Base-by-base conservation (phyloP, 2,113 vertebrate species). In the Pagrus major region DNA sequence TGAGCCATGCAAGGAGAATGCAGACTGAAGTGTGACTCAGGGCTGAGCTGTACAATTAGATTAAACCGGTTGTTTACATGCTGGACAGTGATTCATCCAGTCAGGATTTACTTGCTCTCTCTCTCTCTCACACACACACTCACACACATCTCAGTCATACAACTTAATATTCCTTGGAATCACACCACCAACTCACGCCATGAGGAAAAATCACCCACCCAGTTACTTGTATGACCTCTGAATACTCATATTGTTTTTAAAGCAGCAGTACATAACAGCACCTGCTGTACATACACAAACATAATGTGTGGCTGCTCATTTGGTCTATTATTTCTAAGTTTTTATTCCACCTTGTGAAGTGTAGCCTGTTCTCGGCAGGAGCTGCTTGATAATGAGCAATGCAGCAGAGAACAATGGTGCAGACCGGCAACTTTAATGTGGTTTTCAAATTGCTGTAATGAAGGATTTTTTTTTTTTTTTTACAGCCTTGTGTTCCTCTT, bases 21-120 rank as follows among this genome's bases (percentile, higher is more conserved):
- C 73, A 67, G 47, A 18, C 51, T 35, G 11, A 4, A 72, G 54
- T 65, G 79, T 94, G 93, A 94, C 72, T 94, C 92, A 92, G 80
- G 60, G 46, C 83, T 78, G 82, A 90, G 69, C 60, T 39, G 76
- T 55, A 58, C 69, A 58, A 71, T 83, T 76, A 41, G 56, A 83
- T 91, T 84, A 72, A 83, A 78, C 47, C 58, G 31, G 29, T 80
- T 82, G 78, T 85, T 92, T 89, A 72, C 81, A 58, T 79, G 52
- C 73, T 66, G 49, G 58, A 64, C 7, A 3, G 41, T 89, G 86
- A 91, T 68, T 92, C 90, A 90, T 47, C 11, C n/a, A 54, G 64
- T 86, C 80, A 81, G 18, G 21, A 67, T 64, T 84, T 76, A 90
- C 64, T 85, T 41, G 3, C 55, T 23, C 61, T 41, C 78, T n/a